These are phyloP conservation scores for Siphonodentalium dalli DNA, from an alignment of 2,888 invertebrate genomes.

Conservation along the genomic window DNA sequence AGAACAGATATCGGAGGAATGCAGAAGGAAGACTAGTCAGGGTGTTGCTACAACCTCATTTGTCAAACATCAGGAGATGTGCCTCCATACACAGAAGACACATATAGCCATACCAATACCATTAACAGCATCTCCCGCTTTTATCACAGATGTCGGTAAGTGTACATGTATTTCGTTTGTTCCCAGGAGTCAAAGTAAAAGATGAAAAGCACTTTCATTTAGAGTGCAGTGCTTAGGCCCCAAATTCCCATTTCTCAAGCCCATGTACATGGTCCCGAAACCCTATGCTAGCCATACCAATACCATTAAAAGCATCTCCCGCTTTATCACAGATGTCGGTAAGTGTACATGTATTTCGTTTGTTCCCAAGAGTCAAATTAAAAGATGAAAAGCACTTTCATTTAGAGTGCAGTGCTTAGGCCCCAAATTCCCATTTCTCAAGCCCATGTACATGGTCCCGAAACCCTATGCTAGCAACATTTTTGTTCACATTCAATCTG, in stretches of 20 bases:
- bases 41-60: conserved; percentile 73
- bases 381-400: no score
- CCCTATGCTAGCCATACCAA: conserved; percentile 90
- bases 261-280: no score
- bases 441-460: no score
- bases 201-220: no score
- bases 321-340: conserved; percentile 89
- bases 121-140: conserved; percentile 93
- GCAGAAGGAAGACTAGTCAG: conserved; percentile 66
- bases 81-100: conserved; percentile 81
- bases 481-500: no score
- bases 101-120: conserved; percentile 93
- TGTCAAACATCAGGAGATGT: conserved; percentile 91
- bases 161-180: conserved; percentile 4
- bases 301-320: conserved; percentile 93
- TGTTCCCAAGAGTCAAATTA: background rate
- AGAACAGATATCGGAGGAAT: conserved; percentile 73
- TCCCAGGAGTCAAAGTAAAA: background rate
- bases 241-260: no score
- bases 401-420: background rate
- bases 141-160: conserved; percentile 84
- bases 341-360: conserved; percentile 36
- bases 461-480: no score
- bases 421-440: background rate
- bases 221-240: background rate